Evolutionary conservation across 2,797 vertebrate genomes (phyloP).

Genomic region (Simalia tracyae): DNA sequence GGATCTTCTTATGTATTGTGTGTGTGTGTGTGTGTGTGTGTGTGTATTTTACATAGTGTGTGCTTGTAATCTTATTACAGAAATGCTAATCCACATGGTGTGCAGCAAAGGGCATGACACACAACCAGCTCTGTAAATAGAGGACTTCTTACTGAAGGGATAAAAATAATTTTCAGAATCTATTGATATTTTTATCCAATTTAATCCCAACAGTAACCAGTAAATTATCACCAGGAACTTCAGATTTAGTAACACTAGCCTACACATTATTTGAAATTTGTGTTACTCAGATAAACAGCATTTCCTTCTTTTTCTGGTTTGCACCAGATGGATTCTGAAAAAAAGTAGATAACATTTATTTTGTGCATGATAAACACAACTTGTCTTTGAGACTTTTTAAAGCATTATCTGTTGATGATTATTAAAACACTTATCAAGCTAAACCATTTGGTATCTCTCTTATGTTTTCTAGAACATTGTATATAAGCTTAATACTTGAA

Average conservation of each 20-base stretch:
- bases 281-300: conserved; percentile 10
- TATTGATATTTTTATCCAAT: conserved; percentile 6
- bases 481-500: conserved; percentile 1
- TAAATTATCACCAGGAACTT: not conserved
- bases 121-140: not conserved
- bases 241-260: not conserved
- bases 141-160: not conserved
- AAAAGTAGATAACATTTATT: conserved; percentile 23
- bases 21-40: too few species aligned
- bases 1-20: not conserved
- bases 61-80: not conserved
- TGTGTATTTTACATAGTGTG: not conserved
- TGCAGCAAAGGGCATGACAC: not conserved
- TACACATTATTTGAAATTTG: not conserved
- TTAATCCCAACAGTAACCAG: not conserved
- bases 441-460: conserved; percentile 21
- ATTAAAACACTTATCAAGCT: conserved; percentile 22
- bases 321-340: conserved; percentile 12
- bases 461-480: not conserved
- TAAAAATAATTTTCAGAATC: not conserved
- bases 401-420: conserved; percentile 15
- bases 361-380: conserved; percentile 19
- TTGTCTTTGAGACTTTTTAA: conserved; percentile 5
- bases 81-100: not conserved
- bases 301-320: conserved; percentile 3